A percentile compares a stretch with the other conserved stretches of the same genome.
Conservation (phyloP, 2,113 vertebrate species). For the Nannobrachium achirus region DNA sequence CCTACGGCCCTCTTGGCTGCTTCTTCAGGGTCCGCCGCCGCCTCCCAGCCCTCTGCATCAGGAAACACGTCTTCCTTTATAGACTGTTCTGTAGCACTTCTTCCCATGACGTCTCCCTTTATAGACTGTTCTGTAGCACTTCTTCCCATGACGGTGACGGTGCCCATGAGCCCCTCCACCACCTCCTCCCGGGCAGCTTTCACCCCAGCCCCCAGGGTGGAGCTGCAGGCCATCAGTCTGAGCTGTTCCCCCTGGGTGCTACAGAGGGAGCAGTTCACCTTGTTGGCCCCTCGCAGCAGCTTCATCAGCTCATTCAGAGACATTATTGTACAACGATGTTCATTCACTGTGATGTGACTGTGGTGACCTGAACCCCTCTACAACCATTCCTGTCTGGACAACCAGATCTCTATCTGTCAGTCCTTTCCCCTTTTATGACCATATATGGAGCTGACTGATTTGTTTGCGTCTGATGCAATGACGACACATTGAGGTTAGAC, state of each 20-base stretch:
- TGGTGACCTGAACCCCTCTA: too few species aligned
- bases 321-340: too few species aligned
- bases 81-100: slow-evolving; percentile 15
- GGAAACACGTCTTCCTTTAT: slow-evolving; percentile 41
- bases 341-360: too few species aligned
- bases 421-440: too few species aligned
- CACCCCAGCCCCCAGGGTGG: slow-evolving; percentile 50
- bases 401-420: too few species aligned
- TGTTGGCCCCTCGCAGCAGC: slow-evolving; percentile 64
- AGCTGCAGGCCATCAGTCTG: slow-evolving; percentile 49
- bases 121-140: slow-evolving; percentile 17
- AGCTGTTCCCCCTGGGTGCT: slow-evolving; percentile 61
- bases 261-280: slow-evolving; percentile 55
- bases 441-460: too few species aligned
- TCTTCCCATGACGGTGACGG: slow-evolving; percentile 1
- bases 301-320: slow-evolving; percentile 40
- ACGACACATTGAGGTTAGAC: too few species aligned
- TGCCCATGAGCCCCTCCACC: slow-evolving; percentile 25
- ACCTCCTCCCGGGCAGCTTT: slow-evolving; percentile 39
- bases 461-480: too few species aligned
- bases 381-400: too few species aligned
- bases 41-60: slow-evolving; percentile 49
- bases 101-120: slow-evolving; percentile 22
- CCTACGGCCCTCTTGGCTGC: slow-evolving; percentile 48
- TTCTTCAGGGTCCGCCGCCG: slow-evolving; percentile 44